phyloP scores from a whole-genome alignment of 2,888 invertebrate species.

The Clistopyga incitator region DNA sequence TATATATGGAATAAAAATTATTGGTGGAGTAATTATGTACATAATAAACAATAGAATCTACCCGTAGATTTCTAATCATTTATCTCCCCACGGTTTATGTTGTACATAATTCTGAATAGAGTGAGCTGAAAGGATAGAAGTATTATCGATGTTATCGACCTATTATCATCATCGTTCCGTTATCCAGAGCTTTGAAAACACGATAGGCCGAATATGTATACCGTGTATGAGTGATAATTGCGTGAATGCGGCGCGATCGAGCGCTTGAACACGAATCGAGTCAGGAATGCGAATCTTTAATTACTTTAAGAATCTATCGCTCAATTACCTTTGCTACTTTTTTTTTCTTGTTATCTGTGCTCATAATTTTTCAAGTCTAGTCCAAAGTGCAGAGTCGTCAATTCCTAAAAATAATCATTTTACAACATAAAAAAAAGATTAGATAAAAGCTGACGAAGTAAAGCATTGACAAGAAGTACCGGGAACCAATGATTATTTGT shows the following conservation, averaged over 20 bases:
- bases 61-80: constrained; percentile 72
- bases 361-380: background rate
- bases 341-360: background rate
- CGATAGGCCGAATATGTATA: constrained; percentile 35
- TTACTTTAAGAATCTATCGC: background rate
- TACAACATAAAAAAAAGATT: too few relatives aligned
- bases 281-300: background rate
- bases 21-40: constrained; percentile 63
- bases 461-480: background rate
- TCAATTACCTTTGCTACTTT: background rate
- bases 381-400: background rate
- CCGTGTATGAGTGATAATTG: constrained; percentile 19
- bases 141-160: constrained; percentile 63
- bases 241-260: background rate
- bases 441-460: background rate
- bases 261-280: constrained; percentile 12
- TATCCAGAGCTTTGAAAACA: constrained; percentile 47
- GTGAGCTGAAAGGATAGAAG: constrained; percentile 55
- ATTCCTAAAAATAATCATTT: too few relatives aligned
- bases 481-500: too few relatives aligned
- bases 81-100: constrained; percentile 66
- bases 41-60: constrained; percentile 72
- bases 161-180: constrained; percentile 38
- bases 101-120: constrained; percentile 68
- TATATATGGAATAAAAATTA: constrained; percentile 55